Conservation (phyloP, 2,888 invertebrate genomes). For the Pseudolycoriella hygida region DNA sequence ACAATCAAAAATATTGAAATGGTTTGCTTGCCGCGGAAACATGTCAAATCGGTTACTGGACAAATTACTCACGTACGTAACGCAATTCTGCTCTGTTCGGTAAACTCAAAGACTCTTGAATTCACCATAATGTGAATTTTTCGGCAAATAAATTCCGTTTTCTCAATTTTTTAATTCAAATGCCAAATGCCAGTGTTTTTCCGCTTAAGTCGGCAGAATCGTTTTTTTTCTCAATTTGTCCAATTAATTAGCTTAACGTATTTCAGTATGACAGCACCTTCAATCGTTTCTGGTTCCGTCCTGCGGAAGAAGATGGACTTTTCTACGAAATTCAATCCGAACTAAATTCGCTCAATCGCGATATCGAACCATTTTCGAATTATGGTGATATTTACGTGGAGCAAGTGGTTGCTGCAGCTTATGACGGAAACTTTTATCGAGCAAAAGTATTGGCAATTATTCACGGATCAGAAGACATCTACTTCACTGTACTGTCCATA, state of each 20-base stretch:
- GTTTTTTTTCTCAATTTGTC: too few species aligned
- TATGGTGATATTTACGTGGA: conserved; percentile 28
- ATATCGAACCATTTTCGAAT: conserved; percentile 15
- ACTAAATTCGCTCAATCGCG: conserved; percentile 25
- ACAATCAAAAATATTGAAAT: conserved; percentile 29
- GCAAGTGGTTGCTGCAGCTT: conserved; percentile 39
- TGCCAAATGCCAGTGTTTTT: too few species aligned
- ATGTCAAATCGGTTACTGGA: conserved; percentile 30
- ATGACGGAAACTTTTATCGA: conserved; percentile 33
- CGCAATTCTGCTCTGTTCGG: conserved; percentile 10
- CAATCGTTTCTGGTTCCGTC: conserved; percentile 25
- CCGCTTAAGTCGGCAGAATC: too few species aligned
- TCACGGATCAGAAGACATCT: neutral
- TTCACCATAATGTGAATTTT: too few species aligned
- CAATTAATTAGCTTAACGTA: too few species aligned
- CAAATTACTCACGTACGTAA: conserved; percentile 36
- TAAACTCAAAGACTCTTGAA: too few species aligned
- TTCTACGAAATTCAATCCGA: conserved; percentile 7
- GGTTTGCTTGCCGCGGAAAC: conserved; percentile 40
- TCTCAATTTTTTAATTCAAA: too few species aligned
- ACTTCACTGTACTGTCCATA: too few species aligned
- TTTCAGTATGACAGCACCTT: neutral
- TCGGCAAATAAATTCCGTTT: too few species aligned
- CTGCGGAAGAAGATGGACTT: conserved; percentile 8
- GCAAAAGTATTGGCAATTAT: conserved; percentile 33